phyloP scores from a whole-genome alignment of 2,888 invertebrate species.

The Tipula helvola region DNA sequence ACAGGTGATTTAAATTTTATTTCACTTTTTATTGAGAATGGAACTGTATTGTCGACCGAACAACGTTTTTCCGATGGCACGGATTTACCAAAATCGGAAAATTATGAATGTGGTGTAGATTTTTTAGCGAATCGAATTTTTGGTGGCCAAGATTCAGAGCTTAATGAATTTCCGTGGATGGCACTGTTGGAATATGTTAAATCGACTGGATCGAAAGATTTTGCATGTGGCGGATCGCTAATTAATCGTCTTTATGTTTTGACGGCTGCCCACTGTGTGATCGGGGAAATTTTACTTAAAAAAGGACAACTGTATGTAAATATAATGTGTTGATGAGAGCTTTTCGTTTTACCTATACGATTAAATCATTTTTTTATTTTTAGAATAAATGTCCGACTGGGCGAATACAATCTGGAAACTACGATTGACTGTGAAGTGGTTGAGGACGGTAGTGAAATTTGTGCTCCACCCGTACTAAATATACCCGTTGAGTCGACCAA shows the following conservation, averaged over 20 bases:
- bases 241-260: constrained; percentile 44
- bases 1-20: constrained; percentile 17
- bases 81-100: constrained; percentile 12
- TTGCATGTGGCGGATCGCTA: constrained; percentile 49
- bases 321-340: too few relatives aligned
- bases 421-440: constrained; percentile 49
- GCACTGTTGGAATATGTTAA: constrained; percentile 41
- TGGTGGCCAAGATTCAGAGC: constrained; percentile 44
- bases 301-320: constrained; percentile 42
- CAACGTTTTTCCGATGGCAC: not conserved
- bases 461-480: constrained; percentile 51
- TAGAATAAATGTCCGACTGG: constrained; percentile 42
- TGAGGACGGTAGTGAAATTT: constrained; percentile 35
- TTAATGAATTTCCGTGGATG: constrained; percentile 61
- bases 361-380: constrained; percentile 16
- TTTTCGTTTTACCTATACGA: too few relatives aligned
- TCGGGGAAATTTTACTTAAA: constrained; percentile 36
- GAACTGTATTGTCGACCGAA: not conserved
- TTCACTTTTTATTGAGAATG: not conserved
- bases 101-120: constrained; percentile 26
- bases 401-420: constrained; percentile 51
- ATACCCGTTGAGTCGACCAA: constrained; percentile 46
- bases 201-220: constrained; percentile 42
- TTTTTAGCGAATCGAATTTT: constrained; percentile 42
- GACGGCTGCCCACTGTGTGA: constrained; percentile 51